phyloP scores from a whole-genome alignment of 2,888 invertebrate genomes.

The Caenorhabditis sp. region DNA sequence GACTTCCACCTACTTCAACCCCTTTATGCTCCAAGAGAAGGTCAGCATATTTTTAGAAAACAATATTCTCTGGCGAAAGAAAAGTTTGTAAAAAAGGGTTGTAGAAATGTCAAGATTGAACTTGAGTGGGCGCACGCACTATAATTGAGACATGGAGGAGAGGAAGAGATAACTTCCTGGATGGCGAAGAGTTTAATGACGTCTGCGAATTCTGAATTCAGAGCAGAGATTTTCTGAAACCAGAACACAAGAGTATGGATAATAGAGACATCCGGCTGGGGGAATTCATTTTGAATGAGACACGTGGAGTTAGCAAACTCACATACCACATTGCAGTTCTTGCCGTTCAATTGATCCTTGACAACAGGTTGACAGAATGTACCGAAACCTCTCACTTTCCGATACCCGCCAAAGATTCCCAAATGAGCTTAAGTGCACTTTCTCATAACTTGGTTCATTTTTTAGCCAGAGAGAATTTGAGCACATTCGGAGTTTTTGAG shows the following conservation, averaged over 20 bases:
- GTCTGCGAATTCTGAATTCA: background rate
- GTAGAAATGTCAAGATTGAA: conserved; percentile 12
- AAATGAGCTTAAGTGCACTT: no score
- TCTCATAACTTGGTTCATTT: no score
- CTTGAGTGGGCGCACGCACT: conserved; percentile 38
- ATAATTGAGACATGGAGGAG: conserved; percentile 52
- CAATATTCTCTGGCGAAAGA: background rate
- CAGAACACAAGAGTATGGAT: conserved; percentile 20
- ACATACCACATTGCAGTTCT: no score
- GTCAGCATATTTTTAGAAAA: conserved; percentile 35
- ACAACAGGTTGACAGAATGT: no score
- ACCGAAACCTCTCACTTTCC: no score
- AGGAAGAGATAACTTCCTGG: conserved; percentile 37
- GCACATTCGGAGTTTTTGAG: no score
- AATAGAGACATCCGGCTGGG: background rate
- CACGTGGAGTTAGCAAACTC: no score
- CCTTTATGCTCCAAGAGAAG: background rate
- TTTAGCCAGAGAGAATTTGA: no score
- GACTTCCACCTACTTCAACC: background rate
- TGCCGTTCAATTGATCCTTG: no score
- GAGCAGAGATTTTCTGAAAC: background rate
- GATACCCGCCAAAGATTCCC: no score
- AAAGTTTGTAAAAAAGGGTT: background rate
- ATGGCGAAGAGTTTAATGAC: conserved; percentile 11
- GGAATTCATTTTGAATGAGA: background rate